Evolutionary conservation across 2,888 invertebrate genomes (phyloP), one percentile per base, ranked within the genome.

Genomic region (Leucophenga montana): DNA sequence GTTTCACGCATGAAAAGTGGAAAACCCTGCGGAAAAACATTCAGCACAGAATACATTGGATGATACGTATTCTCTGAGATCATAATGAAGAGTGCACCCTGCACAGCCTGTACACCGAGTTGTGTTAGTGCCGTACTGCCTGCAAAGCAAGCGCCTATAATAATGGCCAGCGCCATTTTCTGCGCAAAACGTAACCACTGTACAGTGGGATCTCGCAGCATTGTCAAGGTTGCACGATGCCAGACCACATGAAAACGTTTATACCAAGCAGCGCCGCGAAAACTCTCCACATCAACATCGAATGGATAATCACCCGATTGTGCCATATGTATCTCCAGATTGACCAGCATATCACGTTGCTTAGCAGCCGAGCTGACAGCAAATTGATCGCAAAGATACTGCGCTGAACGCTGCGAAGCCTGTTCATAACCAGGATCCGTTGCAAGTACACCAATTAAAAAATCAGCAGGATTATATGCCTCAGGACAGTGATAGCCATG

Each of bases 21-120:
- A 73, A 95, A 92, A 85, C 92, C 91, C 78, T 93, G 92, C 0
- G 96, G 96, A 84, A 97, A 95, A 80, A 95, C 92, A 77, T 95
- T 93, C 53, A 98, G 90, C 0, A 96, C 95, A 0, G 95, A 94
- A 87, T 97, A 97, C 94, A 97, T 95, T 0, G 96, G 96, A 68
- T 93, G 93, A 89, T 97, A 97, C 0, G 96, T 95, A 85, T 96
- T 95, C 90, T 97, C 97, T 0, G 95, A 93, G 56, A 96, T 95
- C 88, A 97, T 92, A 77, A 96, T 93, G 88, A 97, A 97, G 6
- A 97, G 89, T 0, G 94, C 94, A 4, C 97, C 97, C 86, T 97
- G 95, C 0, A 96, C 93, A 27, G 96, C 94, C 85, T 96, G 95
- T 22, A 98, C 93, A 0, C 96, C 97, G 62, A 92, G 90, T 88